These are phyloP conservation scores for Calameuta idolon DNA, from an alignment of 2,888 invertebrate species.

Conservation along the genomic window DNA sequence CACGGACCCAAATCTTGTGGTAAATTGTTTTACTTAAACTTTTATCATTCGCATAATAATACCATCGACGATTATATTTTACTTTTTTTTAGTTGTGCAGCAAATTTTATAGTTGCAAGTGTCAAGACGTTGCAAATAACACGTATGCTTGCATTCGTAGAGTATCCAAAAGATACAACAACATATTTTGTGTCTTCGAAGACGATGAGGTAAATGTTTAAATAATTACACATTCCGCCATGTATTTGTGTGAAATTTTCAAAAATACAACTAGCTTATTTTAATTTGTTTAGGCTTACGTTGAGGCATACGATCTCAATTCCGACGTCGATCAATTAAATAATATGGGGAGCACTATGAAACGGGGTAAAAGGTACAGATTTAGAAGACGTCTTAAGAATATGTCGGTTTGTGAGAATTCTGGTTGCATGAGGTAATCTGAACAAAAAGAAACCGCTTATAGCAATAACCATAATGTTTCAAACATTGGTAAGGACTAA, in stretches of 20 bases:
- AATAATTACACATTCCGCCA: background rate
- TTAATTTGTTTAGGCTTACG: constrained; percentile 72
- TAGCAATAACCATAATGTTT: background rate
- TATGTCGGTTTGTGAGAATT: constrained; percentile 44
- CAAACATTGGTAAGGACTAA: background rate
- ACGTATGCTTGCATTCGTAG: constrained; percentile 84
- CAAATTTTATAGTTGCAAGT: constrained; percentile 80
- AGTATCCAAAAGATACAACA: constrained; percentile 69
- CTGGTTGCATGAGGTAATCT: constrained; percentile 33
- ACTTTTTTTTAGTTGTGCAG: constrained; percentile 67
- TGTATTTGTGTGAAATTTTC: background rate
- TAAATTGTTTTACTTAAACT: constrained; percentile 57
- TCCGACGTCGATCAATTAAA: constrained; percentile 79
- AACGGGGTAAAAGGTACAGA: constrained; percentile 33
- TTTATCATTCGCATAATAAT: background rate
- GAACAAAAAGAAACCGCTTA: background rate
- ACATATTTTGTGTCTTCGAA: constrained; percentile 75
- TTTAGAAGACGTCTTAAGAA: constrained; percentile 48
- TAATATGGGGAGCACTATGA: constrained; percentile 70
- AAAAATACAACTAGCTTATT: constrained; percentile 18
- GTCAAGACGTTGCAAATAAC: constrained; percentile 87
- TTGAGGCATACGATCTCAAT: constrained; percentile 81
- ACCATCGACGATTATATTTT: constrained; percentile 3
- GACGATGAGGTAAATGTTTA: constrained; percentile 69
- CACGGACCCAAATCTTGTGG: constrained; percentile 72